A percentile compares a stretch with the other conserved stretches of the same genome.
phyloP scores from a whole-genome alignment of 2,113 vertebrate species.

The Melanerpes formicivorus region DNA sequence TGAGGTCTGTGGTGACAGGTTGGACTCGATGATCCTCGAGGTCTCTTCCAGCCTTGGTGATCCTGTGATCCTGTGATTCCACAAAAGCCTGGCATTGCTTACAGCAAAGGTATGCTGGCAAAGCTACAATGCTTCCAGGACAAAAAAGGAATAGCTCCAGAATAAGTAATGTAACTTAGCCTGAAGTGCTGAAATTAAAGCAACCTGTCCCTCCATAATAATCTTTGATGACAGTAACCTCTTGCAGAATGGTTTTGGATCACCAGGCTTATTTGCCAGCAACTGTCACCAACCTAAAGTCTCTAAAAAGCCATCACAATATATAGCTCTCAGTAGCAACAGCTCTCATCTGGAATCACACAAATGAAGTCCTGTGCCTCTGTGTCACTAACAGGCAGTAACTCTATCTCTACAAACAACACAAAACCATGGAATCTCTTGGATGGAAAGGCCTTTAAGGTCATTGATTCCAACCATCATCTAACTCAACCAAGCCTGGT shows the following conservation, averaged over 20 bases:
- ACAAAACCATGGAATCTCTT: background rate
- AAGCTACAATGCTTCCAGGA: background rate
- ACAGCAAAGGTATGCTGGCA: background rate
- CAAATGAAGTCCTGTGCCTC: background rate
- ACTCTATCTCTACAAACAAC: background rate
- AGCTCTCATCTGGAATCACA: background rate
- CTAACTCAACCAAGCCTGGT: too few relatives aligned
- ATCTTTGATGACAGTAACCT: background rate
- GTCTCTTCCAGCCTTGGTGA: too few relatives aligned
- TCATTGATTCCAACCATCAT: background rate
- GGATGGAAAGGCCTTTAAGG: background rate
- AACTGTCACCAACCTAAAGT: background rate
- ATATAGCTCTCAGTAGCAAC: background rate
- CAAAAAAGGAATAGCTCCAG: background rate
- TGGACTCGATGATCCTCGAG: too few relatives aligned
- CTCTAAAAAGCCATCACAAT: background rate
- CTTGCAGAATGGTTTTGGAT: rapidly evolving
- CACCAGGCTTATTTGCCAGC: background rate
- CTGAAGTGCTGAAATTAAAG: background rate
- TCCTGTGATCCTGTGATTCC: too few relatives aligned
- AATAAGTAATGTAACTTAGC: background rate
- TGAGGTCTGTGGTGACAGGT: too few relatives aligned
- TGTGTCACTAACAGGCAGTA: background rate
- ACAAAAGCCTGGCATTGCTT: background rate
- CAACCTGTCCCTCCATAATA: background rate